Base-by-base conservation (phyloP, 1,140 invertebrate genomes). In the Anastrepha obliqua region DNA sequence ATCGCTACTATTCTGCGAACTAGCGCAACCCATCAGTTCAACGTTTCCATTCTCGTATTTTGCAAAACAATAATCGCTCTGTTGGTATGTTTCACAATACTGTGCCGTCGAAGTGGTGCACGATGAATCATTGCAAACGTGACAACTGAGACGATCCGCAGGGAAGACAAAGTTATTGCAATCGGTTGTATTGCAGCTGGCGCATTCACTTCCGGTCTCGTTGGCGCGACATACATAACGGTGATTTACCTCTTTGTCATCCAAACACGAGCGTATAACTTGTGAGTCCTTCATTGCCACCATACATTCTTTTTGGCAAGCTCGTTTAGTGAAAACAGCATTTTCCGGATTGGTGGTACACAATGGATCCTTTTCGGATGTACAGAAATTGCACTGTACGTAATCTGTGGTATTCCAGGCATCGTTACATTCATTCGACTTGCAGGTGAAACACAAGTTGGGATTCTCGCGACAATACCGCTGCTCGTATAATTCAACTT, bases 341-440 rank as follows among this genome's bases (percentile, higher is more conserved):
- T 64, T 87, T 0, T 62, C 78, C 0, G 91, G 90, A 88, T 90
- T 89, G 0, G 87, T 88, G 1, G 91, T 70, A 44, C 92, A 93
- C 5, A 86, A 13, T 0, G 51, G 86, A 3, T 89, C 88, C 1
- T n/a, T 88, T 0, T 59, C 86, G 0, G 92, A 92, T 51, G 89
- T 89, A 86, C 92, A 93, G 90, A 87, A 91, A 8, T 89, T 87
- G 86, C 92, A 93, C 42, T 88, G 89, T 1, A 89, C 89, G 59
- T 87, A 91, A 2, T 92, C 90, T 0, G 44, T 55, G 0, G 85
- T 29, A 44, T 70, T 88, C 92, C 92, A 93, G 64, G 90, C 92
- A 15, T 89, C 89, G 42, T 93, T 93, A 44, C 92, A 93, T 20
- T 92, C 90, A 59, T 92, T 93, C 0, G 92, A 93, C 87, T 93